A percentile compares a stretch with the other conserved stretches of the same genome.
Conservation (phyloP, 1,140 invertebrate genomes). For the Bombus soroeensis region DNA sequence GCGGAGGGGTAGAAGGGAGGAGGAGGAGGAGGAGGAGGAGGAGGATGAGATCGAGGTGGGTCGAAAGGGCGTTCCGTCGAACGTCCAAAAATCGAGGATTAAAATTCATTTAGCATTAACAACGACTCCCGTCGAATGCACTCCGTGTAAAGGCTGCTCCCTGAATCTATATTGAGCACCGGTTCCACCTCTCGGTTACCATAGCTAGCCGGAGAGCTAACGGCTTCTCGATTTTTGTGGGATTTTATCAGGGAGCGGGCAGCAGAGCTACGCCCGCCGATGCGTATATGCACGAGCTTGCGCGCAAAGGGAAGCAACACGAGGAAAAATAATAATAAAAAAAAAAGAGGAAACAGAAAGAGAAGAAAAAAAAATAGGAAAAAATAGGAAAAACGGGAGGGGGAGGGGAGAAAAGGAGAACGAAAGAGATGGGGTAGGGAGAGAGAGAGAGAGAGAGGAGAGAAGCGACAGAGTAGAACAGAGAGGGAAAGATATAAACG, state of each 20-base stretch:
- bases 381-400: conserved; percentile 32
- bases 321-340: conserved; percentile 49
- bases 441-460: background rate
- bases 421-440: background rate
- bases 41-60: background rate
- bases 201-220: conserved; percentile 66
- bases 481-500: background rate
- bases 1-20: background rate
- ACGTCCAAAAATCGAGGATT: conserved; percentile 39
- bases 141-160: conserved; percentile 64
- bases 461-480: background rate
- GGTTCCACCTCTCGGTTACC: conserved; percentile 68
- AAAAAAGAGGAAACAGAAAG: background rate
- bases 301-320: conserved; percentile 58
- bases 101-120: conserved; percentile 63
- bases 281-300: conserved; percentile 66
- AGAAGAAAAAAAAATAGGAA: conserved; percentile 18
- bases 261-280: conserved; percentile 63
- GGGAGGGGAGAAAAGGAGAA: conserved; percentile 2
- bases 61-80: conserved; percentile 44
- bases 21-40: background rate
- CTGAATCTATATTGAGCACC: conserved; percentile 68
- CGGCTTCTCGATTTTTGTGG: conserved; percentile 72
- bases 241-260: conserved; percentile 70
- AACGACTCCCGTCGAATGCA: conserved; percentile 61